Evolutionary conservation across 2,888 invertebrate genomes (phyloP), one percentile per base, ranked within the genome.

Genomic region (Mesochorus sp.): DNA sequence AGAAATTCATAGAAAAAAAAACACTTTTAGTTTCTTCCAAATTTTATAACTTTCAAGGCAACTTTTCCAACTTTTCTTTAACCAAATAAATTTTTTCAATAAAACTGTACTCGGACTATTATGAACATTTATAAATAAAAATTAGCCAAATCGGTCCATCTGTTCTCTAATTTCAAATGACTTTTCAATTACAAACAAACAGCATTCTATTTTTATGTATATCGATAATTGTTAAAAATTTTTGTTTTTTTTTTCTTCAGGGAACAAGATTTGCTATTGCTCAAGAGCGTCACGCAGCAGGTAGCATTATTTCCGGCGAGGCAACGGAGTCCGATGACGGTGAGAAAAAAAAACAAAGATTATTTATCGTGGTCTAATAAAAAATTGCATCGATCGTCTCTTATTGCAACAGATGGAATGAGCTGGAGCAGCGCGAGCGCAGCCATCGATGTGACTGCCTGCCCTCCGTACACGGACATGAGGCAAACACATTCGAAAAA

Each of bases 321-420:
- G 91, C 90, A 17, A 87, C 87, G 21, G 90, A 90, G 80, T 91
- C 91, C 1, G 91, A 91, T 53, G 91, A 91, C 76, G 91, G 90
- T 89, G 81, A 82, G 64, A 1, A 17, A 8, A 17, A 0, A 47
- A 44, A 6, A 17, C 6, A 66, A 73, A 47, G 19, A 55, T 70
- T 10, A 39, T 47, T 55, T n/a, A 44, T 39, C 3, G 14, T n/a
- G 28, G 6, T n/a, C n/a, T n/a, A n/a, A n/a, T n/a, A n/a, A n/a
- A n/a, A n/a, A n/a, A n/a, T n/a, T n/a, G 5, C 6, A n/a, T 28
- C 12, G 5, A 1, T 37, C 3, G 14, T 2, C 0, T 24, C 28
- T n/a, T 37, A 4, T 55, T 70, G 47, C 61, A 4, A n/a, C 70
- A 90, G 90, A 90, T 83, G 84, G 85, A 34, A 85, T 81, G 44